Base-by-base conservation (phyloP, 1,140 invertebrate genomes). In the Halotydeus destructor region DNA sequence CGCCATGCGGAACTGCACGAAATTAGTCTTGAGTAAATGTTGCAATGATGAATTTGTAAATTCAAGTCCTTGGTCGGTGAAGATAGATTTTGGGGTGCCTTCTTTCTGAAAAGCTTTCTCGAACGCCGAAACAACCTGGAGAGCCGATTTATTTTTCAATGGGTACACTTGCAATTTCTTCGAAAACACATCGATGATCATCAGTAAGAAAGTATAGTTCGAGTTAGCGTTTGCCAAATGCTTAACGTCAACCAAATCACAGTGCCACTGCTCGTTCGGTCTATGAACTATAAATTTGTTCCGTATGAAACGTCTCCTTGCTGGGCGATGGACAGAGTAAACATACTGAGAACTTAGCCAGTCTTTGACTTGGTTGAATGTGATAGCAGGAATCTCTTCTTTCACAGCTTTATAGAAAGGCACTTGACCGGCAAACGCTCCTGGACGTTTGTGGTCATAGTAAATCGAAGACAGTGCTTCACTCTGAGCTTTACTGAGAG, bases 21-120 rank as follows among this genome's bases (percentile, higher is more conserved):
- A 36, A 35, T 40, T 24, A 18, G 38, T 36, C 14, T 44, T 41
- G 9, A 47, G 38, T 11, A 49, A 28, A 18, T 49, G 22, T 42
- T 47, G 41, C 16, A 39, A 34, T 9, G 23, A 11, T 34, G 38
- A 33, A 48, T 60, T 62, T 38, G 53, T 57, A 49, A 63, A 65
- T 54, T 66, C 61, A 39, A 40, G 55, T 1, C 61, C 61, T 35
- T 52, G 40, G 49, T 65, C 62, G 1, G 55, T 58, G 47, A 65
- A 62, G 27, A 66, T 43, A 41, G 63, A 58, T 52, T 53, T 54
- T 12, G 62, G 58, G 14, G 40, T 43, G 22, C 39, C n/a, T 14
- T 39, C 22, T 18, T 8, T 5, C n/a, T n/a, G n/a, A 14, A 39
- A 39, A 4, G 28, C 16, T 4, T 25, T 9, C 9, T 30, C 28